A percentile compares a stretch with the other conserved stretches of the same genome.
These are phyloP conservation scores for Arrhamphus sclerolepis DNA, from an alignment of 2,797 vertebrate species.

Conservation along the genomic window DNA sequence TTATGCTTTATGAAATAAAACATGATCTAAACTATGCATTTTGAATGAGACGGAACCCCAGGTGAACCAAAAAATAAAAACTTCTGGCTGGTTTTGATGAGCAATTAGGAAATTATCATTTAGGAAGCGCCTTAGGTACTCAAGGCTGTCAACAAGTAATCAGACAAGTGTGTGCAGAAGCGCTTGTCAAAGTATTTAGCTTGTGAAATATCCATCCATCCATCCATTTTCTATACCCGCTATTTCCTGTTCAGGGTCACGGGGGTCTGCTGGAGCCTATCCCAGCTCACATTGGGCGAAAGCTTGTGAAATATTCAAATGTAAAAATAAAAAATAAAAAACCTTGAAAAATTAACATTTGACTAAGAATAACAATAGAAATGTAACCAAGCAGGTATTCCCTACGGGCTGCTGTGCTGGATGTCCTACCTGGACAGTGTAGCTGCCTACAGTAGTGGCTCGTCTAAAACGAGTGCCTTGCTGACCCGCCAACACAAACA, in stretches of 20 bases:
- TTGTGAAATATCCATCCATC: constrained; percentile 62
- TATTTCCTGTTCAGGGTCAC: too few species aligned
- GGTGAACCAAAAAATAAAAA: constrained; percentile 9
- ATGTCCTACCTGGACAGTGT: constrained; percentile 92
- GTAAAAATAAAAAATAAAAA: constrained; percentile 28
- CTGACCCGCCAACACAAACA: constrained; percentile 92
- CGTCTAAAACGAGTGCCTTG: constrained; percentile 89
- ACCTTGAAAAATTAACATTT: constrained; percentile 26
- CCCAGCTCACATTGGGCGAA: too few species aligned
- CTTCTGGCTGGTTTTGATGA: constrained; percentile 55
- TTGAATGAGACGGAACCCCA: constrained; percentile 14
- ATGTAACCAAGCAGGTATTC: too few species aligned
- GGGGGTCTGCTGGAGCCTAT: too few species aligned
- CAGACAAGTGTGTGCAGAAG: constrained; percentile 22
- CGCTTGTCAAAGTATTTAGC: constrained; percentile 41
- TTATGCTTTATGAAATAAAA: constrained; percentile 3
- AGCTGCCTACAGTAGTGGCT: constrained; percentile 90
- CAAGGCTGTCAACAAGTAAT: constrained; percentile 42
- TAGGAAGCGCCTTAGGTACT: constrained; percentile 49
- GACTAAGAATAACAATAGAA: constrained; percentile 14
- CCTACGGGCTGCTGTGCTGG: neutral
- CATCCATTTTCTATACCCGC: too few species aligned
- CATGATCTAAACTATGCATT: constrained; percentile 10
- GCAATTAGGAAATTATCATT: constrained; percentile 63
- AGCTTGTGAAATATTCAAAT: constrained; percentile 1